Evolutionary conservation across 2,113 vertebrate genomes (phyloP), one percentile per base, ranked within the genome.

Genomic region (Nanger granti): DNA sequence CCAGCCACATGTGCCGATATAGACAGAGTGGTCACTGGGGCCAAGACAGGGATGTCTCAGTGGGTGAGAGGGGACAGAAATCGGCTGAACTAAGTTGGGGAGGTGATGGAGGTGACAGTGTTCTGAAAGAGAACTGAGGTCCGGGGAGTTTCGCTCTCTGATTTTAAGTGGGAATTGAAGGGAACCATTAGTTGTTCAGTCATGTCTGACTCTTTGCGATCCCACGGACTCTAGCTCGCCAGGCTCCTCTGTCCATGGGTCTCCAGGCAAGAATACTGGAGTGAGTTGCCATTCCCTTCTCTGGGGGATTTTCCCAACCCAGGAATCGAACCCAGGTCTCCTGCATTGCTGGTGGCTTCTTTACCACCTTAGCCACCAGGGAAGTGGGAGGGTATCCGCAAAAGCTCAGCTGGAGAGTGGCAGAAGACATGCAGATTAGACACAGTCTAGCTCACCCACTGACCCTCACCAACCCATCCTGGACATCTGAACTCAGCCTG

Each of bases 371-470:
- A 41, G n/a, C n/a, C n/a, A 73, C 69, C 69, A 41, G 69, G 69
- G 69, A 73, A 59, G 59, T 31, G 37, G 57, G 18, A 88, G 57
- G 57, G 47, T 79, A 83, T 87, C 66, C 1, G 3, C 4, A 1
- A 29, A 60, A 47, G 9, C 15, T 1, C 29, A 41, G 55, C 24
- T 34, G 20, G 18, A 88, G 54, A 34, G n/a, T 17, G 17, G 24
- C 10, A 29, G n/a, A 2, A 15, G 66, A 17, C 15, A 29, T 26
- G 1, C 28, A 12, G 17, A 1, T 15, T 22, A 29, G 69, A 41
- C 7, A n/a, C 8, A 0, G 34, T 18, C 89, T 22, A 3, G 8
- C 22, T 87, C 29, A 6, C 66, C 11, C 0, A 0, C 8, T 24
- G 17, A 13, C 57, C 49, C 29, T n/a, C 34, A 28, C n/a, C 24